Conservation (phyloP, 2,888 invertebrate species). For the Conistra vaccinii region DNA sequence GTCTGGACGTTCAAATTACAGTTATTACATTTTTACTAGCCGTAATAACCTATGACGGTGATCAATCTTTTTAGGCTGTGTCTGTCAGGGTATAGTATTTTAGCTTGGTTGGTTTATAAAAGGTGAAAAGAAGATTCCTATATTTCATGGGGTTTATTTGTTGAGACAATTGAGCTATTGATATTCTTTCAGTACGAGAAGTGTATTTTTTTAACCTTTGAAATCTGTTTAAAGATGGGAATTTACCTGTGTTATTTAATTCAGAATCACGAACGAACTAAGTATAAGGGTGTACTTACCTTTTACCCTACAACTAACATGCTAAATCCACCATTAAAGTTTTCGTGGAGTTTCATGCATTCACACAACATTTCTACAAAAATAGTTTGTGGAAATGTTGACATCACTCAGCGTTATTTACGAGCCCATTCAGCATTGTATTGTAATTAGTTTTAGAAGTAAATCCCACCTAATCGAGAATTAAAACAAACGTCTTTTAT, state of each 20-base stretch:
- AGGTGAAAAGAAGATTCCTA: not conserved
- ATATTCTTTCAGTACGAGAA: not conserved
- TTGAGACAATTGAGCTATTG: not conserved
- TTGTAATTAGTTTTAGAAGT: constrained; percentile 42
- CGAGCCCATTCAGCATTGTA: constrained; percentile 34
- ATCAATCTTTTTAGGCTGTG: constrained; percentile 26
- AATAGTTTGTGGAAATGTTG: not conserved
- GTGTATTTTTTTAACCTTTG: too few relatives aligned
- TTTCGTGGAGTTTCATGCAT: not conserved
- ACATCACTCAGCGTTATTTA: constrained; percentile 14
- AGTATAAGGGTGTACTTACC: not conserved
- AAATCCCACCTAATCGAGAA: constrained; percentile 13
- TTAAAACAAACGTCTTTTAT: constrained; percentile 14
- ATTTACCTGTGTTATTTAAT: not conserved
- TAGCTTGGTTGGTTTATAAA: too few relatives aligned
- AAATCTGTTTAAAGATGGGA: not conserved
- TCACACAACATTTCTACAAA: not conserved
- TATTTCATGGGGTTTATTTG: not conserved
- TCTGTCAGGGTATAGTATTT: not conserved
- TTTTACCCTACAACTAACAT: too few relatives aligned
- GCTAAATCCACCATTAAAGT: too few relatives aligned
- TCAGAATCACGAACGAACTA: not conserved
- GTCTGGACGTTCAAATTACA: constrained; percentile 35
- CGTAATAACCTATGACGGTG: not conserved
- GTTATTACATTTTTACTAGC: constrained; percentile 28